These are phyloP conservation scores for Crossaster papposus DNA, from an alignment of 53 echinoderm and acorn worm genomes.

Conservation along the genomic window DNA sequence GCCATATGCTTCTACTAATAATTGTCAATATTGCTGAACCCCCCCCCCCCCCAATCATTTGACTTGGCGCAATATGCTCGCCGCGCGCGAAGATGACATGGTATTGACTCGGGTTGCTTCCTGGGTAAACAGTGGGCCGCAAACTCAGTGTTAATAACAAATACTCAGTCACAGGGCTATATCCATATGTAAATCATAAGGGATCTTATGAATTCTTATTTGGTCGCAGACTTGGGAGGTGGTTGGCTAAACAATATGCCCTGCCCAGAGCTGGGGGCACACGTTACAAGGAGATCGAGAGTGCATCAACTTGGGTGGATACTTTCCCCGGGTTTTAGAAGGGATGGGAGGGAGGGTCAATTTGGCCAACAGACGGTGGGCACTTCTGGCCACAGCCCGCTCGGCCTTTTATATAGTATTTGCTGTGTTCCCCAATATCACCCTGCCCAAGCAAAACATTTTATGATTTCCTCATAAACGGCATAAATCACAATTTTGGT, in stretches of 20 bases:
- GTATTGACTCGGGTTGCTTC: constrained; percentile 45
- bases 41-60: constrained; percentile 42
- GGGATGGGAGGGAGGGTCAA: constrained; percentile 42
- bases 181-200: constrained; percentile 20
- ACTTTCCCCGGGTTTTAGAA: not conserved
- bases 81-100: constrained; percentile 59
- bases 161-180: constrained; percentile 33
- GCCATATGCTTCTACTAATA: constrained; percentile 66
- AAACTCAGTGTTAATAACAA: constrained; percentile 53
- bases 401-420: constrained; percentile 46
- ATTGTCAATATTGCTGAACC: constrained; percentile 62
- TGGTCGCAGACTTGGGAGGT: constrained; percentile 16
- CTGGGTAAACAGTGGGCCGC: constrained; percentile 52
- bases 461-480: constrained; percentile 69
- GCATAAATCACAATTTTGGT: constrained; percentile 69
- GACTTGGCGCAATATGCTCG: constrained; percentile 61
- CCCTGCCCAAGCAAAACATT: constrained; percentile 61
- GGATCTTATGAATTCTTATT: constrained; percentile 55
- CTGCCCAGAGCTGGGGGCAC: not conserved
- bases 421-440: constrained; percentile 22
- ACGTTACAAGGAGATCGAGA: constrained; percentile 2
- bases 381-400: constrained; percentile 51
- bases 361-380: constrained; percentile 61
- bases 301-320: constrained; percentile 12
- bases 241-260: not conserved